A percentile compares a stretch with the other conserved stretches of the same genome.
phyloP scores from a whole-genome alignment of 1,140 invertebrate genomes.

The Uloborus diversus region DNA sequence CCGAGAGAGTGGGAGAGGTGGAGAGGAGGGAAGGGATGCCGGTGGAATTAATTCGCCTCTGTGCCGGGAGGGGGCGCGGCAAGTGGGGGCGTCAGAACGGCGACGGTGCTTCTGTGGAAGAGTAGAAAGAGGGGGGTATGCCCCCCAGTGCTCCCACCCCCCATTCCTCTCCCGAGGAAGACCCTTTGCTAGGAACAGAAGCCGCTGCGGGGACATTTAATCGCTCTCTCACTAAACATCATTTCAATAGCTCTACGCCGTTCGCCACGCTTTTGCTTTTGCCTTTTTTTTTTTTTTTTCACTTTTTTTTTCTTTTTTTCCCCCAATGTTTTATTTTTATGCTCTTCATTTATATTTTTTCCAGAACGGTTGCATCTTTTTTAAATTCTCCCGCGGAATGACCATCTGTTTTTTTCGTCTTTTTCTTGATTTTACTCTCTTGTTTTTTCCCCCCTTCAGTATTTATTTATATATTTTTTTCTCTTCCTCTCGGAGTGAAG shows the following conservation, averaged over 20 bases:
- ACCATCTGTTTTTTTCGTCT: conserved; percentile 44
- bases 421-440: conserved; percentile 8
- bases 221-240: conserved; percentile 55
- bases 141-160: background rate
- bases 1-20: conserved; percentile 31
- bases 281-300: conserved; percentile 14
- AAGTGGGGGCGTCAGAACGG: conserved; percentile 43
- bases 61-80: background rate
- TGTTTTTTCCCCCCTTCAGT: conserved; percentile 9
- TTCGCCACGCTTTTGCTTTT: conserved; percentile 3
- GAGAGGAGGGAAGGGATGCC: conserved; percentile 1
- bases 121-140: background rate
- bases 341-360: background rate
- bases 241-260: conserved; percentile 49
- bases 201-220: conserved; percentile 51
- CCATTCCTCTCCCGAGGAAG: conserved; percentile 43
- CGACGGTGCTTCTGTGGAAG: conserved; percentile 45
- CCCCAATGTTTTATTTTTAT: conserved; percentile 8
- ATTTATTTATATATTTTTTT: background rate
- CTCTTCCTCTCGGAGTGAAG: too few species aligned
- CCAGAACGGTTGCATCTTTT: conserved; percentile 40
- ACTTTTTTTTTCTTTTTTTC: background rate
- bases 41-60: conserved; percentile 54
- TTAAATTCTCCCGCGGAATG: conserved; percentile 35
- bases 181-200: conserved; percentile 38